A percentile compares a stretch with the other conserved stretches of the same genome.
Conservation (phyloP, 2,888 invertebrate species). For the Lepidonotus clava region DNA sequence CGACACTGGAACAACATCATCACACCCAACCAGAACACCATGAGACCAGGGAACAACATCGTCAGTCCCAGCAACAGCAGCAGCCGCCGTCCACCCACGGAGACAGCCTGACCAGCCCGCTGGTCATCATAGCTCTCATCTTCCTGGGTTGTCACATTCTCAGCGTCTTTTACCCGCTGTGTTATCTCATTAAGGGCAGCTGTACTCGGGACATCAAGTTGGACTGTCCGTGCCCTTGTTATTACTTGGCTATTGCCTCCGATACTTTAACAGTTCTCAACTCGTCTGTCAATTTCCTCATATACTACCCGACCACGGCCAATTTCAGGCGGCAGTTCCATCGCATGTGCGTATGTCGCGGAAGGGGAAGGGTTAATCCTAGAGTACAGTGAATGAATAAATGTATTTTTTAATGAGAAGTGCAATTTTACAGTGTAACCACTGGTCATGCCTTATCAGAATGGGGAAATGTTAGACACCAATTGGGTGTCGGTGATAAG, state of each 20-base stretch:
- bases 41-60: neutral
- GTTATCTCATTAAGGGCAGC: neutral
- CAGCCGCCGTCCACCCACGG: neutral
- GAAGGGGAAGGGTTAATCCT: neutral
- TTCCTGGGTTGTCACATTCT: neutral
- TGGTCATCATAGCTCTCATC: neutral
- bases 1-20: no score
- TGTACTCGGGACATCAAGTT: neutral
- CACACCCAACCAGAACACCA: no score
- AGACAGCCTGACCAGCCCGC: neutral
- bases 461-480: no score
- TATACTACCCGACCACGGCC: slow-evolving; percentile 31
- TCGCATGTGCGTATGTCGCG: neutral
- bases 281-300: slow-evolving; percentile 12
- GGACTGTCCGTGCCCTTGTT: neutral
- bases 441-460: no score
- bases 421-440: no score
- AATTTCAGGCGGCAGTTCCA: neutral
- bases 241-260: neutral
- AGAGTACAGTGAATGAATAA: neutral
- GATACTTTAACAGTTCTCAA: slow-evolving; percentile 10
- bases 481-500: no score
- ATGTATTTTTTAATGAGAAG: no score
- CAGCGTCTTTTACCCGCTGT: slow-evolving; percentile 37
- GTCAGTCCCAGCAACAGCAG: neutral